Conservation (phyloP, 1,140 invertebrate species). For the Neelides sp. region DNA sequence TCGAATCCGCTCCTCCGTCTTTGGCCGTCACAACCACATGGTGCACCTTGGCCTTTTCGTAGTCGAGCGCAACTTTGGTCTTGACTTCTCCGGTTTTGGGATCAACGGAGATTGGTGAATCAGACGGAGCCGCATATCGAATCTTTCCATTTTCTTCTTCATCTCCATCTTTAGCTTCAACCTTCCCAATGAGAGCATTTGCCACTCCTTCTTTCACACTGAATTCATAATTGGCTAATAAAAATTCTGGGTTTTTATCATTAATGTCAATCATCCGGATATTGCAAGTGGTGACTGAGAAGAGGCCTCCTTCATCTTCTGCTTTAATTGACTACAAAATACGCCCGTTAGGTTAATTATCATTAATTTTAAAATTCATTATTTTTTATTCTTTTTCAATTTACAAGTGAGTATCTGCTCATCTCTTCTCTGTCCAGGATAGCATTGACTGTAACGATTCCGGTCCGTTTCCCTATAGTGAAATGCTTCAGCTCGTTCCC, state of each 20-base stretch:
- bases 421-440: constrained; percentile 73
- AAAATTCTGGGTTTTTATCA: constrained; percentile 49
- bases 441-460: constrained; percentile 66
- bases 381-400: too few species aligned
- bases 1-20: constrained; percentile 69
- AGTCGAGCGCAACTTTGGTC: constrained; percentile 64
- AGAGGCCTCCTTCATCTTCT: constrained; percentile 68
- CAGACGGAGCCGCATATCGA: constrained; percentile 51
- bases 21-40: constrained; percentile 67
- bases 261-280: constrained; percentile 82
- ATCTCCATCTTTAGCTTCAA: constrained; percentile 69
- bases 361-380: too few species aligned
- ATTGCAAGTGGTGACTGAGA: constrained; percentile 66
- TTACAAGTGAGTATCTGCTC: constrained; percentile 67
- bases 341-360: too few species aligned
- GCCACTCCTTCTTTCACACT: constrained; percentile 63
- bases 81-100: constrained; percentile 61
- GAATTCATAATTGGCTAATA: constrained; percentile 48
- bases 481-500: constrained; percentile 77
- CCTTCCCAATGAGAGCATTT: constrained; percentile 55
- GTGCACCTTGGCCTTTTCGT: constrained; percentile 59
- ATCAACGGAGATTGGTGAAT: constrained; percentile 66
- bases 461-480: constrained; percentile 63
- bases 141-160: constrained; percentile 51
- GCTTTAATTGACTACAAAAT: constrained; percentile 61